phyloP scores from a whole-genome alignment of 23 tunicate genomes.

The Ciona savignyi region DNA sequence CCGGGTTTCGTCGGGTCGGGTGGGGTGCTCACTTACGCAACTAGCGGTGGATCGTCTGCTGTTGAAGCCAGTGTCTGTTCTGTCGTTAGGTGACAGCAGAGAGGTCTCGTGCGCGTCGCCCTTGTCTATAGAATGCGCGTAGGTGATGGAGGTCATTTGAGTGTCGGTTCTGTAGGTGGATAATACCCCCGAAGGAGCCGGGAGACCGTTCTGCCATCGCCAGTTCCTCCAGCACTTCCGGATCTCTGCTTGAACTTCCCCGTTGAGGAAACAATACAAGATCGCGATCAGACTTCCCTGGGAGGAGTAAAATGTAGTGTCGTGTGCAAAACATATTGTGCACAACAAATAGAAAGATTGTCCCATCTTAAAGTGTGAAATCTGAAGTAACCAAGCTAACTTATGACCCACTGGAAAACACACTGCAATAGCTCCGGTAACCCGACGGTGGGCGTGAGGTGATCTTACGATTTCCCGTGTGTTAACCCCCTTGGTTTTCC shows the following conservation, averaged over 20 bases:
- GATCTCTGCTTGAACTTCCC: constrained; percentile 77
- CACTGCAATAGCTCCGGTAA: neutral
- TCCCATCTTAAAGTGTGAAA: no score
- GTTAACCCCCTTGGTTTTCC: no score
- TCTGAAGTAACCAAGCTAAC: neutral
- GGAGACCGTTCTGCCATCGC: constrained; percentile 47
- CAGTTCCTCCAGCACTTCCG: constrained; percentile 47
- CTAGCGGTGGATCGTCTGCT: neutral
- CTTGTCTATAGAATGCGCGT: neutral
- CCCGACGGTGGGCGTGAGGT: neutral
- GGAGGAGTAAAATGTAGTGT: neutral
- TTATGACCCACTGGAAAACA: neutral
- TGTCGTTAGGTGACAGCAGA: neutral
- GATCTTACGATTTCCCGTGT: no score
- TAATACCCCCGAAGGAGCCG: constrained; percentile 12
- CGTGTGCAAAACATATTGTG: no score
- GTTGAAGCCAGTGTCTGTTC: neutral
- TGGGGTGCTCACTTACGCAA: neutral
- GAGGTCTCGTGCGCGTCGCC: neutral
- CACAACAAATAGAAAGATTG: no score
- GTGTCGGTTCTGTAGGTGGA: neutral
- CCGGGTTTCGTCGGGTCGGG: neutral
- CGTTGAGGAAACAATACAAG: constrained; percentile 78
- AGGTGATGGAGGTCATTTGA: neutral
- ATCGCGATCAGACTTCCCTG: constrained; percentile 79